Percentiles rank a stretch among this genome's conserved stretches.
These are phyloP conservation scores for Heliconius nattereri DNA, from an alignment of 1,140 invertebrate genomes.

Conservation along the genomic window DNA sequence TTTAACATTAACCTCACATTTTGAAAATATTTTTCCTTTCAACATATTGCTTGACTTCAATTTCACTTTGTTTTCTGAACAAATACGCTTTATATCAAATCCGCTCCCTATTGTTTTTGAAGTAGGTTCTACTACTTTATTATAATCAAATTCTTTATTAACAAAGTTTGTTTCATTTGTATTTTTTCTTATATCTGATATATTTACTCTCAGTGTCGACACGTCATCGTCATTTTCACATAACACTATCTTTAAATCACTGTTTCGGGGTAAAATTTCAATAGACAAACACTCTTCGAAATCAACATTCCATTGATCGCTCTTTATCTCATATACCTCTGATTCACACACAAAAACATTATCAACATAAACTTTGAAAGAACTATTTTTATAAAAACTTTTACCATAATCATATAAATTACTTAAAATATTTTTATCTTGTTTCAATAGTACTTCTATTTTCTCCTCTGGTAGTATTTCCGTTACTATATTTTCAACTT, in stretches of 20 bases:
- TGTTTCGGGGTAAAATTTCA: slow-evolving; percentile 65
- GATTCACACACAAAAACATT: slow-evolving; percentile 69
- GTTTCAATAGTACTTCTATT: slow-evolving; percentile 51
- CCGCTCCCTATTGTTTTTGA: slow-evolving; percentile 59
- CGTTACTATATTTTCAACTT: slow-evolving; percentile 56
- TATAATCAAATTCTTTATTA: slow-evolving; percentile 46
- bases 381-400: slow-evolving; percentile 38
- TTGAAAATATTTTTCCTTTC: slow-evolving; percentile 58
- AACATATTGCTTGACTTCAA: slow-evolving; percentile 67
- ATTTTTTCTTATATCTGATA: slow-evolving; percentile 52
- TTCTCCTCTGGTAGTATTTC: slow-evolving; percentile 49
- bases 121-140: slow-evolving; percentile 49
- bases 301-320: slow-evolving; percentile 42
- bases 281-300: slow-evolving; percentile 63
- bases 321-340: slow-evolving; percentile 47
- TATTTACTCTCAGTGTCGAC: slow-evolving; percentile 45
- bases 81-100: slow-evolving; percentile 64
- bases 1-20: slow-evolving; percentile 55
- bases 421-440: slow-evolving; percentile 46
- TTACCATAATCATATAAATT: slow-evolving; percentile 9
- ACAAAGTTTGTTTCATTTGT: slow-evolving; percentile 40
- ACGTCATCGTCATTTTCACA: slow-evolving; percentile 59
- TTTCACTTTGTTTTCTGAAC: slow-evolving; percentile 55
- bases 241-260: slow-evolving; percentile 51
- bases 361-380: slow-evolving; percentile 65